A percentile compares a stretch with the other conserved stretches of the same genome.
Conservation (phyloP, 1,140 invertebrate genomes). For the Potamilus streckersoni region DNA sequence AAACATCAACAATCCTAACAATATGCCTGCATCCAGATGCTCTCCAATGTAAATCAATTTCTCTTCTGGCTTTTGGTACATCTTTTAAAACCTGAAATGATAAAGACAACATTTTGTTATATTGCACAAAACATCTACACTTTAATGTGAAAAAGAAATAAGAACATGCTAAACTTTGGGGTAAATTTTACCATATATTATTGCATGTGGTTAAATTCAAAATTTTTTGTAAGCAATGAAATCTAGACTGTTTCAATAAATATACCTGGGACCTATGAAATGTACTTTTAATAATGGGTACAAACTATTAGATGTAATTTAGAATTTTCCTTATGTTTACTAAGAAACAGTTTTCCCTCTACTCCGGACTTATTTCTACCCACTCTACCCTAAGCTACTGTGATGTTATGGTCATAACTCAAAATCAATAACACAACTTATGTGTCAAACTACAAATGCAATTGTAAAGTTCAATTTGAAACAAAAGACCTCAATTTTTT, state of each 20-base stretch:
- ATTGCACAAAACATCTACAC: neutral
- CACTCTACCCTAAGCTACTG: too few relatives aligned
- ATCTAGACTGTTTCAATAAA: neutral
- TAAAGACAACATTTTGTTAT: conserved; percentile 10
- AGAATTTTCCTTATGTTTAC: neutral
- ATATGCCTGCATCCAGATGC: conserved; percentile 89
- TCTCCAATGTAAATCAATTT: conserved; percentile 96
- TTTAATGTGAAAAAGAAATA: neutral
- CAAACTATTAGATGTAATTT: too few relatives aligned
- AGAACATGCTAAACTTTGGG: neutral
- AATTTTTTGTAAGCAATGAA: neutral
- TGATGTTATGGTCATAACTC: too few relatives aligned
- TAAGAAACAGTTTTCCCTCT: neutral
- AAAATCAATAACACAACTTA: too few relatives aligned
- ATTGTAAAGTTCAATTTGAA: too few relatives aligned
- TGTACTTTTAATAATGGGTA: too few relatives aligned
- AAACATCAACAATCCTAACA: conserved; percentile 94
- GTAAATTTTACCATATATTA: neutral
- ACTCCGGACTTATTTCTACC: neutral
- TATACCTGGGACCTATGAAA: neutral
- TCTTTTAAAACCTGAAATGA: conserved; percentile 86
- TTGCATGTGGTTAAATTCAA: neutral
- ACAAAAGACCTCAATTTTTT: too few relatives aligned
- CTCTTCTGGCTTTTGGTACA: conserved; percentile 89
- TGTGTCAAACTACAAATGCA: too few relatives aligned